A percentile compares a stretch with the other conserved stretches of the same genome.
These are phyloP conservation scores for Sarcoramphus papa DNA, from an alignment of 2,797 vertebrate genomes.

Conservation along the genomic window DNA sequence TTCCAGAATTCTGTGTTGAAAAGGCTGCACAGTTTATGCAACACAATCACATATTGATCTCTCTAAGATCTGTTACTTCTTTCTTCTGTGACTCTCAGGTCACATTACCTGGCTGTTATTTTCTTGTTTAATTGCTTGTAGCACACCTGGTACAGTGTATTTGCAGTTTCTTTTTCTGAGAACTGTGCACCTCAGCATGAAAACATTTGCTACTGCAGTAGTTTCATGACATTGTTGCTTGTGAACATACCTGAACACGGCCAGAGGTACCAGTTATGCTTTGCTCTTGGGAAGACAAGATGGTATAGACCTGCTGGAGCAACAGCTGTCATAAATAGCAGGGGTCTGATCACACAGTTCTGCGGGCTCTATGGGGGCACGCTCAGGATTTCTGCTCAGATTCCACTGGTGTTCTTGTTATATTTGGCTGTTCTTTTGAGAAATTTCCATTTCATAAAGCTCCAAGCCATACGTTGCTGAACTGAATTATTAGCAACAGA, in stretches of 20 bases:
- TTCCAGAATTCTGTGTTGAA: neutral
- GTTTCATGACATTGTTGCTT: neutral
- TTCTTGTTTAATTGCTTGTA: neutral
- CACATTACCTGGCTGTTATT: neutral
- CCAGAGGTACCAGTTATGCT: neutral
- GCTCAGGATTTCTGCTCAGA: neutral
- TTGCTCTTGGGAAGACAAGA: neutral
- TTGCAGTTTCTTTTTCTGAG: neutral
- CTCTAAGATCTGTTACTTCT: neutral
- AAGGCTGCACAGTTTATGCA: neutral
- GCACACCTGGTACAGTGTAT: neutral
- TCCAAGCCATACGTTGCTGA: neutral
- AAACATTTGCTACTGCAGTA: neutral
- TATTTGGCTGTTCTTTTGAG: neutral
- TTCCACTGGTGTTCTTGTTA: neutral
- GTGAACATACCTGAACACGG: neutral
- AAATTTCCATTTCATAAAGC: neutral
- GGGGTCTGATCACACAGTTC: neutral
- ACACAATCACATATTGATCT: neutral
- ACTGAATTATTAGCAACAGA: neutral
- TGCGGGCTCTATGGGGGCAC: neutral
- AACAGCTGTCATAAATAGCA: neutral
- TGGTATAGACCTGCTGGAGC: neutral
- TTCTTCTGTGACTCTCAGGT: fast-evolving
- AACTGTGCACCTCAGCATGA: neutral